Evolutionary conservation across 2,113 vertebrate species (phyloP).

Genomic region (Melanostigma gelatinosum): DNA sequence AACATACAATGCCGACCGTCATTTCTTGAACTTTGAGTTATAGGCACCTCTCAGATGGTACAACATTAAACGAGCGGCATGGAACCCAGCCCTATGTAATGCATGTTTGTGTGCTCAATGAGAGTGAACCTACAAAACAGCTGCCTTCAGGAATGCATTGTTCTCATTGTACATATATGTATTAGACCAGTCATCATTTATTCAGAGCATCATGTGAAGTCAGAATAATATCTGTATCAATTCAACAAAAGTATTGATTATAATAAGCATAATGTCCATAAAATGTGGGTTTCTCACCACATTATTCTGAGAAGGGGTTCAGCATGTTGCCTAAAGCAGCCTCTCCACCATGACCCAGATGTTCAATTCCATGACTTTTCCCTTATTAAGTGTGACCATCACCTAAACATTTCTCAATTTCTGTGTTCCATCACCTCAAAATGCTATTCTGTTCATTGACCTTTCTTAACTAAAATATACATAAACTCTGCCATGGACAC

Average conservation of each 20-base stretch:
- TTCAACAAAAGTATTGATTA: background rate
- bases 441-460: background rate
- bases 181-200: background rate
- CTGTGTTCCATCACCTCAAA: conserved; percentile 10
- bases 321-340: conserved; percentile 2
- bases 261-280: background rate
- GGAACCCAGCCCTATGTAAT: background rate
- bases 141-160: background rate
- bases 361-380: conserved; percentile 47
- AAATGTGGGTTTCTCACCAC: background rate
- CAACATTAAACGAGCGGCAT: background rate
- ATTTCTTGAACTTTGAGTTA: background rate
- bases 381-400: background rate
- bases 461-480: background rate
- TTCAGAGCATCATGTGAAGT: background rate
- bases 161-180: background rate
- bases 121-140: background rate
- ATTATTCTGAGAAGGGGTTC: conserved; percentile 9
- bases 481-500: conserved; percentile 7
- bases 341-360: conserved; percentile 32
- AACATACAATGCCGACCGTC: background rate
- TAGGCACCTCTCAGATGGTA: background rate
- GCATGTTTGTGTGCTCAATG: background rate
- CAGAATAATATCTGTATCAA: background rate
- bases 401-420: too few species aligned